Percentiles rank a stretch among this genome's conserved stretches.
Evolutionary conservation across 2,888 invertebrate species (phyloP).

Genomic region (Troilus luridus): DNA sequence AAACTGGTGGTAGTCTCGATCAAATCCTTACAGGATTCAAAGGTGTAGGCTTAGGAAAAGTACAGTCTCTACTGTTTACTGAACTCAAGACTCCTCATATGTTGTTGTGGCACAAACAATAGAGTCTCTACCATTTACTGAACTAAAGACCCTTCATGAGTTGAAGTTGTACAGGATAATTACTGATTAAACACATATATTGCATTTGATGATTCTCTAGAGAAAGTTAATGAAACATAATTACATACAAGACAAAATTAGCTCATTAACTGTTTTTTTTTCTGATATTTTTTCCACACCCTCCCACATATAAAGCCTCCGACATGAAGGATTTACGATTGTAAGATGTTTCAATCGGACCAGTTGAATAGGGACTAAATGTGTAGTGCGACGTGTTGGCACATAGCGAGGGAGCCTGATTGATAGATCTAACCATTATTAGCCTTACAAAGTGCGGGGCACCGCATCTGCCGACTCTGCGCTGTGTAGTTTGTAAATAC

Average conservation of each 20-base stretch:
- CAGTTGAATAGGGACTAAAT: constrained; percentile 7
- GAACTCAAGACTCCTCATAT: too few species aligned
- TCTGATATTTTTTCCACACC: neutral
- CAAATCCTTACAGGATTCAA: too few species aligned
- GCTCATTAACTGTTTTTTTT: neutral
- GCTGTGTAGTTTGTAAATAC: neutral
- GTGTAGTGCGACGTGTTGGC: neutral
- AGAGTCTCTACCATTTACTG: too few species aligned
- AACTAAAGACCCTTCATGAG: too few species aligned
- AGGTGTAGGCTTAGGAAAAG: too few species aligned
- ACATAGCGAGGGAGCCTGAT: neutral
- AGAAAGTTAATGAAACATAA: neutral
- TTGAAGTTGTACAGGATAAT: too few species aligned
- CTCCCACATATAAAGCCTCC: neutral
- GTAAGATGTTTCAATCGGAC: neutral
- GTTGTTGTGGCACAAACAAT: too few species aligned
- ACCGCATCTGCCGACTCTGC: neutral
- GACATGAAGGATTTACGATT: constrained; percentile 4
- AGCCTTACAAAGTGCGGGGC: constrained; percentile 2
- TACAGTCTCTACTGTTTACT: too few species aligned
- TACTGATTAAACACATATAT: neutral
- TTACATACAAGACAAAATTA: neutral
- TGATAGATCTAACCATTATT: neutral
- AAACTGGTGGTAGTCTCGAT: too few species aligned
- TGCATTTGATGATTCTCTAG: neutral